These are phyloP conservation scores for Ichneumoninae sp. DNA, from an alignment of 2,888 invertebrate species.

Conservation along the genomic window DNA sequence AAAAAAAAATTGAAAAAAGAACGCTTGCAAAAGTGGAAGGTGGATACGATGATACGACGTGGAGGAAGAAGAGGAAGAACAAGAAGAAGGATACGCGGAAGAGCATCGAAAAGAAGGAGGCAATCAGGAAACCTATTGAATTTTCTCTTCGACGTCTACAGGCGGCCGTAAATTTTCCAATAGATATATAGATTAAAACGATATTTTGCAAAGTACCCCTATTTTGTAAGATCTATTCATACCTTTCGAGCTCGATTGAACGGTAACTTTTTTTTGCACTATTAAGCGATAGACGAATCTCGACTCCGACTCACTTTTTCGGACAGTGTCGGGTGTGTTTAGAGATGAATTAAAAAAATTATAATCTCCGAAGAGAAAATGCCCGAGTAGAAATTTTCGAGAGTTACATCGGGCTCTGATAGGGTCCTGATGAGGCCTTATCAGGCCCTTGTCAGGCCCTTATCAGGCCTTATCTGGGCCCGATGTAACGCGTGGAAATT, in stretches of 20 bases:
- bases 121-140: constrained; percentile 69
- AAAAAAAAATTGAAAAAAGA: constrained; percentile 3
- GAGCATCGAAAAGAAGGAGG: constrained; percentile 54
- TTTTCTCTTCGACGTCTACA: constrained; percentile 57
- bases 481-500: no score
- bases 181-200: constrained; percentile 39
- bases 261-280: not conserved
- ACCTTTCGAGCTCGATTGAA: not conserved
- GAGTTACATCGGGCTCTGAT: no score
- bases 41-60: constrained; percentile 46
- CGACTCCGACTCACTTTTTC: no score
- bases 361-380: no score
- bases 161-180: constrained; percentile 51
- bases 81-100: constrained; percentile 17
- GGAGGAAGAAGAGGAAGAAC: constrained; percentile 36
- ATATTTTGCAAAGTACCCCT: constrained; percentile 9
- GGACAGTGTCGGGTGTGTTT: no score
- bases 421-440: no score
- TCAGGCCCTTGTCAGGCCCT: no score
- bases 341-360: no score
- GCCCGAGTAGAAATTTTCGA: no score
- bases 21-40: constrained; percentile 43
- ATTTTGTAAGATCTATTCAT: constrained; percentile 3
- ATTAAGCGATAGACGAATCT: no score
- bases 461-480: no score